Conservation (phyloP, 2,797 vertebrate species). For the Chanos chanos region DNA sequence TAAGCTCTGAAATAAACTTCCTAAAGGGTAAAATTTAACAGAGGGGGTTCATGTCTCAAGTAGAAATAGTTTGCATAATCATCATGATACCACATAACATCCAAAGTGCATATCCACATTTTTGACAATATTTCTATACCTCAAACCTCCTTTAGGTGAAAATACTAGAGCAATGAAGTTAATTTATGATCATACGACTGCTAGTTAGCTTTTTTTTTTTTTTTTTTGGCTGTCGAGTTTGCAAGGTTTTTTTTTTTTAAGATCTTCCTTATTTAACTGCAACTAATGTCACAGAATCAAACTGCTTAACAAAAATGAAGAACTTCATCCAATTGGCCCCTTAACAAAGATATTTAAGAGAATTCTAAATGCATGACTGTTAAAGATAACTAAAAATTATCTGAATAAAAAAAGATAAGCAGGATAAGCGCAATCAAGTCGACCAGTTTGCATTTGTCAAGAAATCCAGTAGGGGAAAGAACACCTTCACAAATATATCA, state of each 20-base stretch:
- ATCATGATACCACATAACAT: slow-evolving; percentile 41
- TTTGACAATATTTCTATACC: neutral
- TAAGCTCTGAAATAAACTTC: slow-evolving; percentile 7
- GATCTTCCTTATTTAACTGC: neutral
- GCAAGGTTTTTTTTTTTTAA: neutral
- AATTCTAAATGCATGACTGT: neutral
- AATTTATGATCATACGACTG: too few species aligned
- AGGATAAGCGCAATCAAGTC: too few species aligned
- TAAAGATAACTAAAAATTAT: slow-evolving; percentile 13
- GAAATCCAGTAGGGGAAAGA: neutral
- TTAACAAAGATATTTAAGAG: slow-evolving; percentile 33
- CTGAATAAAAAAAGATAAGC: too few species aligned
- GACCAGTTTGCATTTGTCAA: too few species aligned
- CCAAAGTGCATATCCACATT: slow-evolving; percentile 44
- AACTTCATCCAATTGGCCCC: slow-evolving; percentile 2
- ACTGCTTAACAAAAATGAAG: slow-evolving; percentile 2
- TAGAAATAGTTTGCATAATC: slow-evolving; percentile 50
- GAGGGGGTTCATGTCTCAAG: slow-evolving; percentile 20
- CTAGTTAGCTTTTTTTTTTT: too few species aligned
- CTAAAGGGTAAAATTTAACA: slow-evolving; percentile 13
- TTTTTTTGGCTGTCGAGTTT: too few species aligned
- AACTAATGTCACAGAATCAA: neutral
- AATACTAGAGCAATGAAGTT: too few species aligned
- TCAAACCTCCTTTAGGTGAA: too few species aligned
- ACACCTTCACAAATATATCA: slow-evolving; percentile 26